Percentiles rank a stretch among this genome's conserved stretches.
phyloP scores from a whole-genome alignment of 2,797 vertebrate genomes.

The Acipenser ruthenus region DNA sequence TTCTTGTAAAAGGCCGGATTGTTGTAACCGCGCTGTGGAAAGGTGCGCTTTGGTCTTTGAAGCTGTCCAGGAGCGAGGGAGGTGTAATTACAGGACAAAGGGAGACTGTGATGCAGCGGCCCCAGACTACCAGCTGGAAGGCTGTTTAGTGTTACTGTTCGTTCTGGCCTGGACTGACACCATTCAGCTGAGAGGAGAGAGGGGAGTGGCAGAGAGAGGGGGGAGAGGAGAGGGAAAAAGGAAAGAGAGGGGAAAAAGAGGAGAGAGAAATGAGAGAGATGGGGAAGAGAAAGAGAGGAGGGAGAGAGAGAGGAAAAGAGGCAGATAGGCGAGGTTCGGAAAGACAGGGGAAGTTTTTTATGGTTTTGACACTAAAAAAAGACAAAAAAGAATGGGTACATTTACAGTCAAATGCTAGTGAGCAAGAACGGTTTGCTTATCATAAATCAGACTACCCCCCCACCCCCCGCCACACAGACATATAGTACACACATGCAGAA shows the following conservation, averaged over 20 bases:
- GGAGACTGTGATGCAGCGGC: constrained; percentile 8
- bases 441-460: constrained; percentile 14
- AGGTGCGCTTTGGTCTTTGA: constrained; percentile 14
- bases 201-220: constrained; percentile 6
- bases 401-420: neutral
- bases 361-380: too few species aligned
- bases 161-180: neutral
- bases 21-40: constrained; percentile 3
- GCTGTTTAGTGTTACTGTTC: neutral
- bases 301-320: neutral
- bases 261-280: neutral
- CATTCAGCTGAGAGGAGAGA: neutral
- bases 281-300: neutral
- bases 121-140: neutral
- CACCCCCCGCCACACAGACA: constrained; percentile 2
- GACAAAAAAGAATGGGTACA: too few species aligned
- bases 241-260: too few species aligned
- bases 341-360: too few species aligned
- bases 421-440: constrained; percentile 33
- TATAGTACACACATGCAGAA: constrained; percentile 3
- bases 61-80: neutral
- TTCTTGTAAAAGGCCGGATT: constrained; percentile 4
- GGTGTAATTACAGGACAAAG: constrained; percentile 19
- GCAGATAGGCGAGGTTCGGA: too few species aligned
- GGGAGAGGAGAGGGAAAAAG: constrained; percentile 6